Conservation (phyloP, 2,888 invertebrate genomes). For the Aporophyla nigra region DNA sequence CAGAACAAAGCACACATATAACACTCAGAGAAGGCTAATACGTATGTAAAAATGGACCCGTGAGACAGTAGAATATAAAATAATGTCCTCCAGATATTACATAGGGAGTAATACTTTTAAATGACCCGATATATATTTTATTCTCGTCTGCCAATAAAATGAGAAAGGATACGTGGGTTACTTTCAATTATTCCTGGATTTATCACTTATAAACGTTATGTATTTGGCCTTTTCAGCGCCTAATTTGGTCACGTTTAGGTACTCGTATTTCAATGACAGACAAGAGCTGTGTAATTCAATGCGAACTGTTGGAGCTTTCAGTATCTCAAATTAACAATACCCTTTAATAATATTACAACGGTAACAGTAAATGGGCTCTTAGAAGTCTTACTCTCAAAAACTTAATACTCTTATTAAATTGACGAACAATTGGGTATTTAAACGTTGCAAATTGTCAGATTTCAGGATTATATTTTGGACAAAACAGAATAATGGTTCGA, state of each 20-base stretch:
- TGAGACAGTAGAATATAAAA: conserved; percentile 61
- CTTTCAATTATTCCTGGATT: conserved; percentile 60
- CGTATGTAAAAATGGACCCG: conserved; percentile 50
- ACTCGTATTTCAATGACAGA: conserved; percentile 61
- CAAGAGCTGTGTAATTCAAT: conserved; percentile 61
- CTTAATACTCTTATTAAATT: conserved; percentile 63
- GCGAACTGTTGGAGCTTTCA: conserved; percentile 25
- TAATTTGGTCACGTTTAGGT: conserved; percentile 45
- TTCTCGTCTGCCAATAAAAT: conserved; percentile 59
- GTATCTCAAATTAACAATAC: conserved; percentile 48
- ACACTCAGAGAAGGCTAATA: conserved; percentile 40
- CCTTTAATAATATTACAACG: conserved; percentile 40
- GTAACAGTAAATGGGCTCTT: conserved; percentile 37
- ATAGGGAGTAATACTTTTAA: conserved; percentile 43
- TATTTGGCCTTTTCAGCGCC: conserved; percentile 45
- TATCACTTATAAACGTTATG: conserved; percentile 52
- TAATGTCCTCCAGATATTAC: conserved; percentile 55
- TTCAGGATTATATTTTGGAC: conserved; percentile 65
- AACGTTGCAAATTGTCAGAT: conserved; percentile 64
- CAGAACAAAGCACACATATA: conserved; percentile 49
- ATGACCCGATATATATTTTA: conserved; percentile 58
- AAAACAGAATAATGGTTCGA: conserved; percentile 73
- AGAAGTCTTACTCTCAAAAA: conserved; percentile 50
- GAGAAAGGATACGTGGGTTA: conserved; percentile 55
- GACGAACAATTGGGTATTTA: conserved; percentile 61